phyloP scores from a whole-genome alignment of 2,113 vertebrate species.

The Lepus timidus region DNA sequence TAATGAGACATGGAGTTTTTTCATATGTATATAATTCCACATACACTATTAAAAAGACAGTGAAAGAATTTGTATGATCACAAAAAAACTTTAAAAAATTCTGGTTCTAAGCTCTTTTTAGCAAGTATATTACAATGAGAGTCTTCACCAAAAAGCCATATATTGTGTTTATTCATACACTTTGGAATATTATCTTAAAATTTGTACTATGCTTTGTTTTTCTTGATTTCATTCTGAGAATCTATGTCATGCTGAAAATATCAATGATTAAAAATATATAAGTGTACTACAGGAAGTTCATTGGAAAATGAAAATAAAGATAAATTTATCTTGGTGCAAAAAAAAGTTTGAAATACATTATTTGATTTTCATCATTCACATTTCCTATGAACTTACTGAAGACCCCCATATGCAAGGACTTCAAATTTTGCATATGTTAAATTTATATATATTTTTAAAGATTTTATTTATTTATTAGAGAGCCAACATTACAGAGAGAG shows the following conservation, averaged over 20 bases:
- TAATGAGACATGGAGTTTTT: background rate
- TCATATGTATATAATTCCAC: background rate
- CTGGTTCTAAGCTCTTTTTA: background rate
- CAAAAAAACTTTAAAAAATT: constrained; percentile 18
- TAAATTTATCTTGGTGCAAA: no score
- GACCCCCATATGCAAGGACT: no score
- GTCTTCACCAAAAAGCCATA: background rate
- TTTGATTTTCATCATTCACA: no score
- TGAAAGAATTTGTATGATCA: constrained; percentile 1
- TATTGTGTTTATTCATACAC: background rate
- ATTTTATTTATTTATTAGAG: no score
- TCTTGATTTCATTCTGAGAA: constrained; percentile 3
- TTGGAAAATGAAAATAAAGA: no score
- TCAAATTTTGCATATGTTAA: no score
- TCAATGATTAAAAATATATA: background rate
- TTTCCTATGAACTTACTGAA: no score
- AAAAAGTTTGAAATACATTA: no score
- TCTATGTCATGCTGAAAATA: background rate
- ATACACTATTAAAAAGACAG: background rate
- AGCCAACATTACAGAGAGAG: no score
- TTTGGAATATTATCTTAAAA: background rate
- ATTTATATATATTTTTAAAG: no score
- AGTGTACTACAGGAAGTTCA: no score
- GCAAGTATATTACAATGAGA: background rate
- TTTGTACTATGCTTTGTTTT: background rate